Evolutionary conservation across 2,888 invertebrate genomes (phyloP), one percentile per base, ranked within the genome.

Genomic region (Cephus pulcher): DNA sequence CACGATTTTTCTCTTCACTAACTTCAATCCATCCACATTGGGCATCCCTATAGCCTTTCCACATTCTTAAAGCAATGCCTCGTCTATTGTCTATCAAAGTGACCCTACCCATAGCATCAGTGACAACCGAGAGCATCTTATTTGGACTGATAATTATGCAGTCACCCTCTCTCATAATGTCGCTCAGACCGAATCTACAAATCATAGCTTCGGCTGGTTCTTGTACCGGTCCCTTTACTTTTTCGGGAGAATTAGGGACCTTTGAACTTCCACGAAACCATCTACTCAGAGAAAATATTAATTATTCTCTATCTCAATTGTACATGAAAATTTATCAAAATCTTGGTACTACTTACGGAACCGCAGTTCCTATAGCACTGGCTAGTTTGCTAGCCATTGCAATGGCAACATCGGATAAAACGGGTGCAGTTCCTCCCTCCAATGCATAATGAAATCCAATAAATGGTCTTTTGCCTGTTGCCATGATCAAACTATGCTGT

Each of bases 1-100:
- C 76, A 23, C 83, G 80, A 77, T 88, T 90, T 80, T 91, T 92
- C 81, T 94, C 94, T 88, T 97, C 96, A 56, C 94, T 93, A 0
- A 97, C 96, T 92, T 97, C 96, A 71, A 99, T 93, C 94, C 98
- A 99, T 3, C 97, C 97, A 90, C 98, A 97, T 90, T 99, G 97
- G 0, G 99, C 98, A 90, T 99, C 98, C 76, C 99, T 94, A 91
- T 98, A 99, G 4, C 99, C 99, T 93, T 99, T 99, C 94, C 98
- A 98, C 89, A 98, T 95, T 76, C 97, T 94, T 69, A 98, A 92
- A 34, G 96, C 95, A 76, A 96, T 93, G 1, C 98, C 97, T 83
- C 94, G 94, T 75, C 93, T 93, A 23, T 97, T 95, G 92, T 99
- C 98, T 56, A 99, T 92, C 30, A 99, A 93, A 73, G 96, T 94